Evolutionary conservation across 2,888 invertebrate species (phyloP), one percentile per base, ranked within the genome.

Genomic region (Aphodius granarius): DNA sequence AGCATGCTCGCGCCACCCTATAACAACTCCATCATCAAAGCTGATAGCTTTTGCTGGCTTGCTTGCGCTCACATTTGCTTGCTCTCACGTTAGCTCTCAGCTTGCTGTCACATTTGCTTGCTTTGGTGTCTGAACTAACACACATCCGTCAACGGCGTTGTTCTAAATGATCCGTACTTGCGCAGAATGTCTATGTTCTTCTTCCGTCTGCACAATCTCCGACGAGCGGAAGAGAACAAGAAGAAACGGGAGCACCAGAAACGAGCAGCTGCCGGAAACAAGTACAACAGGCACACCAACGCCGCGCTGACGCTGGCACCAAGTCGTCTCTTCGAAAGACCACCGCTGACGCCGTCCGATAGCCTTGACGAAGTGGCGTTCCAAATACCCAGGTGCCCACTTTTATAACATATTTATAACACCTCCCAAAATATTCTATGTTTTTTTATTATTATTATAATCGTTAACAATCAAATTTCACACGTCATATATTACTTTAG

Each of bases 151-250:
- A 6, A 43, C 43, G 13, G 9, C 43, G 43, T 62, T 72, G 72
- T 62, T 72, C 19, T 19, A 9, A 20, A 21, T 23, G 13, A 63
- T 68, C 66, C 21, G 22, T 68, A 18, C 15, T 72, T 73, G 20
- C 82, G 84, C 89, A 94, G 92, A 90, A 96, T 96, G 96, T 96
- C 96, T 91, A 92, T 96, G 92, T 96, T 96, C 92, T 96, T 96
- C 94, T 96, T 96, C 89, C 96, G 96, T 83, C 92, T 96, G 87
- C 96, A 95, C 92, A 95, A 95, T 90, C 91, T 94, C 86, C 95
- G 93, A 88, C 93, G 96, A 80, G 94, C 94, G 87, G 94, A 94
- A 89, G 95, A 95, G 88, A 91, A 91, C 84, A 92, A 92, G 86
- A 91, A 92, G 86, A 91, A 90, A 84, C 89, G 91, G 83, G 86